phyloP scores from a whole-genome alignment of 2,888 invertebrate species.

The Trichopria drosophilae region DNA sequence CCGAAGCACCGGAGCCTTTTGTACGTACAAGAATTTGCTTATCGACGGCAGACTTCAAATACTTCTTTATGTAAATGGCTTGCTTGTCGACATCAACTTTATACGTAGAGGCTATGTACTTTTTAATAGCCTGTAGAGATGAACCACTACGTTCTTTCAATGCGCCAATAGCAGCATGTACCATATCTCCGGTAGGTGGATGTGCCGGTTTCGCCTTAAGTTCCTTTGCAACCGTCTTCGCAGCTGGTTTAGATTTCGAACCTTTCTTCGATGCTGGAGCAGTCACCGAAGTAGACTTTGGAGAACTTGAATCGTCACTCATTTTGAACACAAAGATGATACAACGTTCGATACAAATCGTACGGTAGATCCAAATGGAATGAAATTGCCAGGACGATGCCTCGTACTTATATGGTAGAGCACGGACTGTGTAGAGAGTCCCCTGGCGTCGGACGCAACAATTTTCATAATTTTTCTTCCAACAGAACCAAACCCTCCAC shows the following conservation, averaged over 20 bases:
- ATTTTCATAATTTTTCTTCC: too few relatives aligned
- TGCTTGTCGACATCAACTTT: constrained; percentile 64
- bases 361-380: too few relatives aligned
- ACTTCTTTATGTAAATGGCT: constrained; percentile 65
- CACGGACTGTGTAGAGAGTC: too few relatives aligned
- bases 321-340: too few relatives aligned
- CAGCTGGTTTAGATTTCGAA: constrained; percentile 13
- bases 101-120: constrained; percentile 65
- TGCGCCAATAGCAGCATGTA: constrained; percentile 62
- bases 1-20: constrained; percentile 63
- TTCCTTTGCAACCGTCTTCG: constrained; percentile 25
- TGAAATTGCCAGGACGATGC: too few relatives aligned
- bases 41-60: constrained; percentile 63
- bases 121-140: constrained; percentile 66
- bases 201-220: constrained; percentile 50
- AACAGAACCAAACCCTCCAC: too few relatives aligned
- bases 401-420: too few relatives aligned
- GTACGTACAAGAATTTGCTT: constrained; percentile 61
- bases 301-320: too few relatives aligned
- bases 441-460: too few relatives aligned
- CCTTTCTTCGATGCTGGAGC: too few relatives aligned
- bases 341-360: too few relatives aligned
- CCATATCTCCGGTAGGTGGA: constrained; percentile 63
- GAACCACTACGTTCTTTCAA: constrained; percentile 66
- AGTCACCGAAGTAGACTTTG: too few relatives aligned